These are phyloP conservation scores for Oncorhynchus clarkii DNA, from an alignment of 2,113 vertebrate species.

Conservation along the genomic window DNA sequence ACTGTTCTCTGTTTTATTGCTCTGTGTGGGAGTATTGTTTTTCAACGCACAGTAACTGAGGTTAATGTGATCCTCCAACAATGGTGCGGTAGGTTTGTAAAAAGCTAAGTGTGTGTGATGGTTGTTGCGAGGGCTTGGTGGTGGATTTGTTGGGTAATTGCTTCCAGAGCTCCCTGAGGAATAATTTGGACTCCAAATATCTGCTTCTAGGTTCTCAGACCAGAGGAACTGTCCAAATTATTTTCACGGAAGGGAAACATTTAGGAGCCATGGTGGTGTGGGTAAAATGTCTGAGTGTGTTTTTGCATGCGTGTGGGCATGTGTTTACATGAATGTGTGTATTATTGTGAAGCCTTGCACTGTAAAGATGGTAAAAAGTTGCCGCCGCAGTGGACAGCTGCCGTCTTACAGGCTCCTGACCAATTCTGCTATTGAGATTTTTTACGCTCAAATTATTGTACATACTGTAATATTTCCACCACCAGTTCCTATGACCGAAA, in stretches of 20 bases:
- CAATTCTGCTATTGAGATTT: no score
- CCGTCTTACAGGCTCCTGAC: no score
- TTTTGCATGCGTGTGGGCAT: not conserved
- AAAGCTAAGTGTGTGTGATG: conserved; percentile 47
- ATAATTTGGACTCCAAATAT: conserved; percentile 62
- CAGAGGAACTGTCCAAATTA: conserved; percentile 40
- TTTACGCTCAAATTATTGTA: no score
- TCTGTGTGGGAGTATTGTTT: conserved; percentile 30
- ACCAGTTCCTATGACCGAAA: no score
- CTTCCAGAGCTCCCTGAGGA: conserved; percentile 71
- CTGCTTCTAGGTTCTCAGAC: conserved; percentile 38
- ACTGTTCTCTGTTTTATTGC: conserved; percentile 43
- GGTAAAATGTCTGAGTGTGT: conserved; percentile 23
- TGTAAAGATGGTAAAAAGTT: no score
- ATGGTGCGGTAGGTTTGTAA: conserved; percentile 48
- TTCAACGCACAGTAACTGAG: conserved; percentile 31
- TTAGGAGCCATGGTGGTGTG: conserved; percentile 29
- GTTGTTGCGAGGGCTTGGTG: conserved; percentile 50
- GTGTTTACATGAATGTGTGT: not conserved
- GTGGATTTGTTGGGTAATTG: conserved; percentile 64
- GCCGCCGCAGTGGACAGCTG: no score
- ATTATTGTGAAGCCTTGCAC: not conserved
- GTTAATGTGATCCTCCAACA: conserved; percentile 45
- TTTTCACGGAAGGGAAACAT: conserved; percentile 34
- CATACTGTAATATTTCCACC: no score